These are phyloP conservation scores for Stenopsyche tienmushanensis DNA, from an alignment of 1,140 invertebrate species.

Conservation along the genomic window DNA sequence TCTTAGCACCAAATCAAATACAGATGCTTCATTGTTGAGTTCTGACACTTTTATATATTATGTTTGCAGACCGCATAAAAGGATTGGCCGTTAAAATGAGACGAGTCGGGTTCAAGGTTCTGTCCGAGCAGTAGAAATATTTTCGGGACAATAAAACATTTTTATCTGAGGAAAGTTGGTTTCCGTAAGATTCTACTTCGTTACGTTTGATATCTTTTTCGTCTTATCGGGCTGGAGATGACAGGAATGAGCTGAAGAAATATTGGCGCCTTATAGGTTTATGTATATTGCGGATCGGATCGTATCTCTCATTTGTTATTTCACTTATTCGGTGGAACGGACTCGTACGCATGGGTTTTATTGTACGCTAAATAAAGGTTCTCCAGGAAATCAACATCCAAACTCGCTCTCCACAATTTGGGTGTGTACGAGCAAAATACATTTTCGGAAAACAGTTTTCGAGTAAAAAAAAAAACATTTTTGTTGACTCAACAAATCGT, in stretches of 20 bases:
- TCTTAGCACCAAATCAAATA: constrained; percentile 3
- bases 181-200: neutral
- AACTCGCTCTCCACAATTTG: too few relatives aligned
- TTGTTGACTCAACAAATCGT: too few relatives aligned
- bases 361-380: neutral
- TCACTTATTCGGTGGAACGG: constrained; percentile 6
- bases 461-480: too few relatives aligned
- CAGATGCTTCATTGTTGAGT: neutral
- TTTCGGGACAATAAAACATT: constrained; percentile 24
- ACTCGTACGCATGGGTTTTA: neutral
- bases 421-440: too few relatives aligned
- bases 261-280: constrained; percentile 21
- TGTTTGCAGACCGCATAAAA: neutral
- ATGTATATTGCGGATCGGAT: constrained; percentile 10
- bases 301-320: constrained; percentile 7
- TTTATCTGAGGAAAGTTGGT: too few relatives aligned
- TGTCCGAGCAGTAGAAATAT: neutral
- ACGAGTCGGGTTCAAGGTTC: neutral
- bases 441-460: too few relatives aligned
- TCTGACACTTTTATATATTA: neutral
- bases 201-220: constrained; percentile 17
- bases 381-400: too few relatives aligned
- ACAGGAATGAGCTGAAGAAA: constrained; percentile 15
- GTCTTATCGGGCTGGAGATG: constrained; percentile 14
- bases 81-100: neutral